phyloP scores from a whole-genome alignment of 2,888 invertebrate species.

The Acronicta psi region DNA sequence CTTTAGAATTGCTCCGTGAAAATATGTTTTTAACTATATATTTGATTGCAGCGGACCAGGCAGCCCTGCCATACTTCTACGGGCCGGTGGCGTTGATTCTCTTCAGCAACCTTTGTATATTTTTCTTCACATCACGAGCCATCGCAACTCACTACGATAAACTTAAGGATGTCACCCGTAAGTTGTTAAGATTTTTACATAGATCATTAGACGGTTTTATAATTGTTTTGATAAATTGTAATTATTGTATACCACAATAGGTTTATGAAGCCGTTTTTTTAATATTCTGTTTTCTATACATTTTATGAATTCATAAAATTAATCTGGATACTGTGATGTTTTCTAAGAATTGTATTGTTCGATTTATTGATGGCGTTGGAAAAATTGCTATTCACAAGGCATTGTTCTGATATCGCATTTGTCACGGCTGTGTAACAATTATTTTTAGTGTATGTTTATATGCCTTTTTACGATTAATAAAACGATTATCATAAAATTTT shows the following conservation, averaged over 20 bases:
- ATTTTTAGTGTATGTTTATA: not conserved
- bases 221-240: too few species aligned
- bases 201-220: not conserved
- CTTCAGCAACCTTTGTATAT: slow-evolving; percentile 86
- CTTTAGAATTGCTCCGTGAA: too few species aligned
- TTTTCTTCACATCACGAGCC: slow-evolving; percentile 86
- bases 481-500: slow-evolving; percentile 25
- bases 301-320: too few species aligned
- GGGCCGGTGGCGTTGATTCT: slow-evolving; percentile 89
- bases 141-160: slow-evolving; percentile 87
- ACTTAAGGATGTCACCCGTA: slow-evolving; percentile 83
- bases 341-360: not conserved
- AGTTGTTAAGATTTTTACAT: slow-evolving; percentile 58
- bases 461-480: slow-evolving; percentile 31
- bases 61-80: slow-evolving; percentile 90
- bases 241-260: too few species aligned
- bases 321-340: not conserved
- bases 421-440: slow-evolving; percentile 2
- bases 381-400: not conserved
- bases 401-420: not conserved
- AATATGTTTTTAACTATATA: not conserved
- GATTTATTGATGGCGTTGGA: not conserved
- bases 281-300: too few species aligned
- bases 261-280: too few species aligned
- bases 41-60: slow-evolving; percentile 84